Evolutionary conservation across 2,888 invertebrate genomes (phyloP).

Genomic region (Clostera curtula): DNA sequence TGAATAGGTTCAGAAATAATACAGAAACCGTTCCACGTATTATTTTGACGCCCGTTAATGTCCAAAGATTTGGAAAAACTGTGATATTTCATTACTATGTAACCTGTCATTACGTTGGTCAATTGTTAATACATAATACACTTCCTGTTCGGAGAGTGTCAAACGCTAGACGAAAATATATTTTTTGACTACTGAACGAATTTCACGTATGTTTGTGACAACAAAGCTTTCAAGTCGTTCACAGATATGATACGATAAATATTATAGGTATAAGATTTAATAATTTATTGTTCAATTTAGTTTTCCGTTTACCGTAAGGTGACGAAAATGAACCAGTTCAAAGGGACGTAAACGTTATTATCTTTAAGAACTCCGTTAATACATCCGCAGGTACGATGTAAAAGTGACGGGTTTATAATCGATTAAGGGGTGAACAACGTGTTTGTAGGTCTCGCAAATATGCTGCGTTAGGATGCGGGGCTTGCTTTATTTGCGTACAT

Average conservation of each 20-base stretch:
- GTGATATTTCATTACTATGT: conserved; percentile 72
- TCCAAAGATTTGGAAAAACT: conserved; percentile 74
- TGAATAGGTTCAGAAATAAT: conserved; percentile 61
- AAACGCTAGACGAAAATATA: conserved; percentile 72
- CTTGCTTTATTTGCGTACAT: conserved; percentile 70
- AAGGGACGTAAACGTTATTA: conserved; percentile 73
- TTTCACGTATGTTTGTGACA: conserved; percentile 64
- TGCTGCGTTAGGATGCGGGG: conserved; percentile 44
- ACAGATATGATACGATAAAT: conserved; percentile 63
- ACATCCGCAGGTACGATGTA: conserved; percentile 48
- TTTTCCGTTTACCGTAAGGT: conserved; percentile 69
- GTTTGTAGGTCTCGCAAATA: conserved; percentile 53
- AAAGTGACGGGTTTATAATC: conserved; percentile 49
- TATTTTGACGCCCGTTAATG: conserved; percentile 65
- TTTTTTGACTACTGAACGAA: conserved; percentile 75
- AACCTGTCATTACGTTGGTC: conserved; percentile 73
- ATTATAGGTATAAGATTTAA: conserved; percentile 73
- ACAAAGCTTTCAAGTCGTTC: conserved; percentile 65
- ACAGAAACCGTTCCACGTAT: conserved; percentile 41
- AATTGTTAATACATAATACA: conserved; percentile 72
- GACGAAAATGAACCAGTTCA: conserved; percentile 72
- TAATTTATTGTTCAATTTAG: conserved; percentile 74
- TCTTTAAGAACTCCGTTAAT: conserved; percentile 54
- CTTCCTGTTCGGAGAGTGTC: conserved; percentile 57
- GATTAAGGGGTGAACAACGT: conserved; percentile 62